Conservation (phyloP, 2,888 invertebrate genomes). For the Lepidochitona cinerea region DNA sequence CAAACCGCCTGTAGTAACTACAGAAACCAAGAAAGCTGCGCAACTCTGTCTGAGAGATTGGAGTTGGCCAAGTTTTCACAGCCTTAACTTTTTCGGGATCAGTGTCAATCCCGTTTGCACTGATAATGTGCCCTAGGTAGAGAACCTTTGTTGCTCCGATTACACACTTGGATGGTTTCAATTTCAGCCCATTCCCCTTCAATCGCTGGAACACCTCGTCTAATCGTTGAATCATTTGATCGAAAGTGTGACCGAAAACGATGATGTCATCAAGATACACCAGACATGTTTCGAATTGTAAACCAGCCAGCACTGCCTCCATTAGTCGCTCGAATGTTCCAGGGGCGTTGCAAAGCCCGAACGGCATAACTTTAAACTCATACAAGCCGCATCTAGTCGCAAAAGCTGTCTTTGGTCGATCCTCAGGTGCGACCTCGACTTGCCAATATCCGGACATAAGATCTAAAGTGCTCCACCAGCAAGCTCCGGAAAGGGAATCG, state of each 20-base stretch:
- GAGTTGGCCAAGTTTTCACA: slow-evolving; percentile 16
- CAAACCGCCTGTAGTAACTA: slow-evolving; percentile 22
- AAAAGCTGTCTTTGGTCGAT: slow-evolving; percentile 12
- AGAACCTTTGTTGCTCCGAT: slow-evolving; percentile 16
- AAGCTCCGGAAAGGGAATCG: slow-evolving; percentile 6
- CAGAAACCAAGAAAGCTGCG: slow-evolving; percentile 32
- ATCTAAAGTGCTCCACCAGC: slow-evolving; percentile 9
- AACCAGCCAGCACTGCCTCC: slow-evolving; percentile 15
- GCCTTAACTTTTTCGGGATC: slow-evolving; percentile 13
- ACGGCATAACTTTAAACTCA: slow-evolving; percentile 16
- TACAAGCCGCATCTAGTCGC: not conserved
- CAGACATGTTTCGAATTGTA: slow-evolving; percentile 48
- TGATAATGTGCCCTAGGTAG: slow-evolving; percentile 26
- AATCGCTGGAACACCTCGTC: slow-evolving; percentile 28
- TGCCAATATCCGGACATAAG: slow-evolving; percentile 14
- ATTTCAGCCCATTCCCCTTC: not conserved
- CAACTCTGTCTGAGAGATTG: slow-evolving; percentile 10
- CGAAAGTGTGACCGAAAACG: slow-evolving; percentile 31
- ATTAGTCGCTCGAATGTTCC: slow-evolving; percentile 12
- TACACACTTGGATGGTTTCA: not conserved
- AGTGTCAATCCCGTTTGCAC: slow-evolving; percentile 12
- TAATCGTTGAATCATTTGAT: slow-evolving; percentile 28
- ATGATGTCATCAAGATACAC: slow-evolving; percentile 68
- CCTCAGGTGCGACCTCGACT: slow-evolving; percentile 5
- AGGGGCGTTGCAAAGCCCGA: slow-evolving; percentile 13